A percentile compares a stretch with the other conserved stretches of the same genome.
These are phyloP conservation scores for Harlomillsia oculata DNA, from an alignment of 1,140 invertebrate genomes.

Conservation along the genomic window DNA sequence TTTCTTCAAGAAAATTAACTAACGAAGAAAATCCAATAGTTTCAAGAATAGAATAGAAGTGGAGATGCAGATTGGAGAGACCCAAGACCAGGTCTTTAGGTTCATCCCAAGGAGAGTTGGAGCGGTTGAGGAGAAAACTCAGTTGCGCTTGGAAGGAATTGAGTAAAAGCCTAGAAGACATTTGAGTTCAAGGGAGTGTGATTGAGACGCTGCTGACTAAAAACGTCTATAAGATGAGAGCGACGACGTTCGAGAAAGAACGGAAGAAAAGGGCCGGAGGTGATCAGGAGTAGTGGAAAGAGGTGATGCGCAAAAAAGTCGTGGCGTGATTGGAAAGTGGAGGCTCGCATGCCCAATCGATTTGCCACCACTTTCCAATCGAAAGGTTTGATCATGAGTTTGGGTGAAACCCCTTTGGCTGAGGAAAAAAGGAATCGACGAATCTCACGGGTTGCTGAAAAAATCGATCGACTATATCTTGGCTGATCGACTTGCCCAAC, in stretches of 20 bases:
- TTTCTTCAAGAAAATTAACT: too few species aligned
- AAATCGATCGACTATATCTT: slow-evolving; percentile 36
- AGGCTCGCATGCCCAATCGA: slow-evolving; percentile 35
- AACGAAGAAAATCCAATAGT: too few species aligned
- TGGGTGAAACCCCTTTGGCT: slow-evolving; percentile 36
- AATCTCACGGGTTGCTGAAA: slow-evolving; percentile 28
- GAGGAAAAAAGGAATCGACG: slow-evolving; percentile 33
- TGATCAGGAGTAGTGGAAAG: not conserved
- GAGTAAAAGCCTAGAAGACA: not conserved
- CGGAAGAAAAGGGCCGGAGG: not conserved
- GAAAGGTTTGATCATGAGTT: slow-evolving; percentile 27
- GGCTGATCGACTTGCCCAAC: slow-evolving; percentile 35
- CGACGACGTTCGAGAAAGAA: not conserved
- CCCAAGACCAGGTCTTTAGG: too few species aligned
- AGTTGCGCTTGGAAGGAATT: not conserved
- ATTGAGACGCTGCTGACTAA: too few species aligned
- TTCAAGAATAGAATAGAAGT: too few species aligned
- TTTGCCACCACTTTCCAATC: slow-evolving; percentile 33
- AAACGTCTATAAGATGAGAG: slow-evolving; percentile 22
- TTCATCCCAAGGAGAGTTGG: not conserved
- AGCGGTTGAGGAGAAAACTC: not conserved
- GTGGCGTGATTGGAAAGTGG: slow-evolving; percentile 31
- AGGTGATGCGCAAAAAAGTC: slow-evolving; percentile 25
- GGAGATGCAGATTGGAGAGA: too few species aligned
- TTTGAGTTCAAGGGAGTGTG: too few species aligned